Evolutionary conservation across 1,140 invertebrate species (phyloP).

Genomic region (Drosophila varians): DNA sequence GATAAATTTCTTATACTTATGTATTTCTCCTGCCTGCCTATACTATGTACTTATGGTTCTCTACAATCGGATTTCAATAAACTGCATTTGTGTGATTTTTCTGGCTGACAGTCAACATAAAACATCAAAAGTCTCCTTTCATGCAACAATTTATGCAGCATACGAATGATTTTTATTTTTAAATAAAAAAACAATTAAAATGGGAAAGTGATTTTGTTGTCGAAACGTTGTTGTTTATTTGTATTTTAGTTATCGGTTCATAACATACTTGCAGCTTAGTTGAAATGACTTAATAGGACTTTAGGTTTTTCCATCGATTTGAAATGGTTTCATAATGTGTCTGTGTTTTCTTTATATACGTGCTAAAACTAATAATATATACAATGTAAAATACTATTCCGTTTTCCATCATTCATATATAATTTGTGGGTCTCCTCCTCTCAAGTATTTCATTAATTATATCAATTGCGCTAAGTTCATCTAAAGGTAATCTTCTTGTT

Average conservation of each 20-base stretch:
- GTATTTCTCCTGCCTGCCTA: conserved; percentile 8
- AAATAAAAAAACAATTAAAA: conserved; percentile 37
- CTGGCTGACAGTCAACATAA: conserved; percentile 40
- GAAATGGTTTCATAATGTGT: conserved; percentile 48
- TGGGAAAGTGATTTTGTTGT: no score
- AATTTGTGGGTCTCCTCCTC: conserved; percentile 21
- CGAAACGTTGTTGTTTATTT: conserved; percentile 36
- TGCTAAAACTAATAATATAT: conserved; percentile 83
- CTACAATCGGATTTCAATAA: conserved; percentile 30
- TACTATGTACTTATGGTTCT: conserved; percentile 56
- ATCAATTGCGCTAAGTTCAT: conserved; percentile 83
- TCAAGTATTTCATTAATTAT: conserved; percentile 70
- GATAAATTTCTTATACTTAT: conserved; percentile 46
- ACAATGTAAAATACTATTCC: conserved; percentile 77
- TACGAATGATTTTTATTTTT: background rate
- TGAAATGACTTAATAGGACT: conserved; percentile 67
- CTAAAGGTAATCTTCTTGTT: conserved; percentile 75
- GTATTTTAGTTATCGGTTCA: conserved; percentile 32
- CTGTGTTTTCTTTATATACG: conserved; percentile 53
- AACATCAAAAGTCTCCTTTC: no score
- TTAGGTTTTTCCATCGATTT: conserved; percentile 63
- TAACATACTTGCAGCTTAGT: conserved; percentile 28
- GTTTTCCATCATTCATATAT: conserved; percentile 45
- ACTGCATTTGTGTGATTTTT: conserved; percentile 23
- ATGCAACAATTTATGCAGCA: conserved; percentile 15